Evolutionary conservation across 2,797 vertebrate species (phyloP).

Genomic region (Euphonia xanthogaster): DNA sequence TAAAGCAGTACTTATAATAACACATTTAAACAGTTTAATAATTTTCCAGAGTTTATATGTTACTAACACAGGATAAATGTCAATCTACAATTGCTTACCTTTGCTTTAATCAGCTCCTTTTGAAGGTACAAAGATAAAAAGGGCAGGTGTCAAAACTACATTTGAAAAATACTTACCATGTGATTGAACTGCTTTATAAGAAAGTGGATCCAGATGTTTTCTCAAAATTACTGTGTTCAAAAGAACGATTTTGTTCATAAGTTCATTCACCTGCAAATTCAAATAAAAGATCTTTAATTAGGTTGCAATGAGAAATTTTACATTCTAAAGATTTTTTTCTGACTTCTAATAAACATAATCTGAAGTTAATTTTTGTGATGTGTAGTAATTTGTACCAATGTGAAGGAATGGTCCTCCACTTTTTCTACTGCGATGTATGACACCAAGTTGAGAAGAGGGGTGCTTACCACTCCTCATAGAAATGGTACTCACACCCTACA

Average conservation of each 20-base stretch:
- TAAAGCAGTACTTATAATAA: background rate
- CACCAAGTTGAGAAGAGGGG: background rate
- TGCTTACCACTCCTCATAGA: rapidly evolving
- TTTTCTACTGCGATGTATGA: background rate
- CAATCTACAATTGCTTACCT: background rate
- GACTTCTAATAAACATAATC: background rate
- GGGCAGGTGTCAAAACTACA: background rate
- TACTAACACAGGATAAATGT: background rate
- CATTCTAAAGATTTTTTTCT: background rate
- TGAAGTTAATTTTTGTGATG: background rate
- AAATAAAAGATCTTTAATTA: background rate
- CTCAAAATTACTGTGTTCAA: conserved; percentile 86
- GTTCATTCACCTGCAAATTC: conserved; percentile 82
- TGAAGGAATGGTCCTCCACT: background rate
- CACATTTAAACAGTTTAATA: background rate
- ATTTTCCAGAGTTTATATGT: background rate
- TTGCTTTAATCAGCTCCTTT: background rate
- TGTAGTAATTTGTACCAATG: background rate
- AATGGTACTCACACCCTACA: background rate
- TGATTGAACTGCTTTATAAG: conserved; percentile 86
- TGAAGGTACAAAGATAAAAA: conserved; percentile 3
- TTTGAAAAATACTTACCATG: conserved; percentile 78
- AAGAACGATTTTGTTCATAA: conserved; percentile 85
- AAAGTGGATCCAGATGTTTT: conserved; percentile 85
- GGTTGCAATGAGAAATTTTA: background rate